Conservation (phyloP, 2,113 vertebrate genomes). For the Corythaixoides concolor region DNA sequence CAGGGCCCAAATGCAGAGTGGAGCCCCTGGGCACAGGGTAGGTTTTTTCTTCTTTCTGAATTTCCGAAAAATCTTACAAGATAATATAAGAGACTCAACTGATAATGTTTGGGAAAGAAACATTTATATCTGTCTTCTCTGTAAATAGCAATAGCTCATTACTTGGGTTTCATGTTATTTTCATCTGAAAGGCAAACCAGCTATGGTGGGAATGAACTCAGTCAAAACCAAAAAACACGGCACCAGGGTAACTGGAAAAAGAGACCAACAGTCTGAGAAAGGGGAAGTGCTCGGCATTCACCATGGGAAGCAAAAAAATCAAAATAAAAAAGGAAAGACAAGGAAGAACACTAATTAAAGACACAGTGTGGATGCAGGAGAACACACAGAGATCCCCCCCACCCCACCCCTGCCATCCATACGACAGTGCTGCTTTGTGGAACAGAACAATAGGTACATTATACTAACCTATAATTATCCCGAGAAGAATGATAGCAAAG, state of each 20-base stretch:
- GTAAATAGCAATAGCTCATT: neutral
- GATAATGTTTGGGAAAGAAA: neutral
- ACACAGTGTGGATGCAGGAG: slow-evolving; percentile 49
- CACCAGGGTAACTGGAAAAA: neutral
- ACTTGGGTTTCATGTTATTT: neutral
- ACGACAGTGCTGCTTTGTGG: slow-evolving; percentile 76
- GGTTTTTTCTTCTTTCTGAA: neutral
- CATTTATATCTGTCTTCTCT: neutral
- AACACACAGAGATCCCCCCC: slow-evolving; percentile 59
- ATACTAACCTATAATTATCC: slow-evolving; percentile 78
- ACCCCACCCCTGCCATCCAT: slow-evolving; percentile 24
- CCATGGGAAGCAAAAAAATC: neutral
- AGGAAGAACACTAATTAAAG: slow-evolving; percentile 50
- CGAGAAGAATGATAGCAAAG: slow-evolving; percentile 72
- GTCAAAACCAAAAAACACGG: neutral
- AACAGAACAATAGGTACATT: slow-evolving; percentile 79
- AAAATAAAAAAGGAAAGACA: neutral
- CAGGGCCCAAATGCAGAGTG: neutral
- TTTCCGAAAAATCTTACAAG: neutral
- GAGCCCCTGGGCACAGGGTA: neutral
- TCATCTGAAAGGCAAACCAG: slow-evolving; percentile 15
- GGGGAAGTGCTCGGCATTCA: neutral
- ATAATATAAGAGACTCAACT: neutral
- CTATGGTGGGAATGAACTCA: neutral
- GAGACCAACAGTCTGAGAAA: neutral